Percentiles rank a stretch among this genome's conserved stretches.
Conservation (phyloP, 2,113 vertebrate species). For the Bombycilla garrulus region DNA sequence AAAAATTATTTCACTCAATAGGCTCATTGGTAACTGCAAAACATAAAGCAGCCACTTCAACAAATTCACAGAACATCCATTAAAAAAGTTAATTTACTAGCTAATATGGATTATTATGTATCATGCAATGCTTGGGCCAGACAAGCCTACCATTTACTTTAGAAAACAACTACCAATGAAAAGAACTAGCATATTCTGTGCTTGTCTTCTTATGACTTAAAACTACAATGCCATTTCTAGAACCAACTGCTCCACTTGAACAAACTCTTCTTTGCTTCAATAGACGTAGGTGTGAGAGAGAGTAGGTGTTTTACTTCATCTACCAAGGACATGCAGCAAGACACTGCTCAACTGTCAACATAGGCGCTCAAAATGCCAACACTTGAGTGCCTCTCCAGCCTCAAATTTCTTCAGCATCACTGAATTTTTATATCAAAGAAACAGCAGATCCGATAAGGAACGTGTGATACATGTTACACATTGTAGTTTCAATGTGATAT, state of each 20-base stretch:
- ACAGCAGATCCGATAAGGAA: not conserved
- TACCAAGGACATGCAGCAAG: not conserved
- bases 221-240: not conserved
- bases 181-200: not conserved
- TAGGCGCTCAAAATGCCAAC: not conserved
- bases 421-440: not conserved
- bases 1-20: not conserved
- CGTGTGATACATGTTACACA: not conserved
- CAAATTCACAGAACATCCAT: not conserved
- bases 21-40: not conserved
- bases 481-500: not conserved
- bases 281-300: accelerated
- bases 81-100: not conserved
- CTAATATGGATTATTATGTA: not conserved
- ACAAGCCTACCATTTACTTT: not conserved
- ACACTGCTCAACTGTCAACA: not conserved
- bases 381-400: not conserved
- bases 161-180: not conserved
- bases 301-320: not conserved
- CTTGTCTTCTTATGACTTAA: not conserved
- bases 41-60: not conserved
- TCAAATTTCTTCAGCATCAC: not conserved
- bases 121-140: not conserved
- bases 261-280: not conserved
- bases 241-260: not conserved